phyloP scores from a whole-genome alignment of 1,140 invertebrate species.

The Sitobion miscanthi region DNA sequence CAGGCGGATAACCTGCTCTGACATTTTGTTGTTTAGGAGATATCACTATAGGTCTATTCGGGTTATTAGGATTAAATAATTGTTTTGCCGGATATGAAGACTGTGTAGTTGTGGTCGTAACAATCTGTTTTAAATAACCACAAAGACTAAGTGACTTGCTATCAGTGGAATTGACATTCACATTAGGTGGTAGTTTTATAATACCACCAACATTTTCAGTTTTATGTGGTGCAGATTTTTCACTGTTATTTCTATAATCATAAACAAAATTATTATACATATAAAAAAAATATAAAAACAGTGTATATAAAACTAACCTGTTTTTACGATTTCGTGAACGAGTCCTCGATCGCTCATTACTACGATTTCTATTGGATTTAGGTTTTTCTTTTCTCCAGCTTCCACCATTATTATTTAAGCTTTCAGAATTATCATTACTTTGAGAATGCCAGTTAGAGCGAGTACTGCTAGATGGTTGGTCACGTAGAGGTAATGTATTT shows the following conservation, averaged over 20 bases:
- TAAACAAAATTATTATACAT: neutral
- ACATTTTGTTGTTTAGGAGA: conserved; percentile 44
- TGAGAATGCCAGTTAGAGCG: conserved; percentile 46
- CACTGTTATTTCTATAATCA: conserved; percentile 31
- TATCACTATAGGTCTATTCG: conserved; percentile 73
- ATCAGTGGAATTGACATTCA: neutral
- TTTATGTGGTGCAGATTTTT: conserved; percentile 49
- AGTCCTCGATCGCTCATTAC: conserved; percentile 21
- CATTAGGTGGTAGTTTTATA: conserved; percentile 56
- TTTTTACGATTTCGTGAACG: neutral
- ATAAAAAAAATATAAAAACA: neutral
- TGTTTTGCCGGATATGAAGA: conserved; percentile 48
- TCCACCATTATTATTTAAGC: conserved; percentile 36
- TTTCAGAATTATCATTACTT: conserved; percentile 42
- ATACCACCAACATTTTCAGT: conserved; percentile 55
- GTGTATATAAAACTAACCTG: neutral
- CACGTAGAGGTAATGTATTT: conserved; percentile 1
- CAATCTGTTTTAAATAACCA: conserved; percentile 41
- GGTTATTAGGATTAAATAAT: conserved; percentile 75
- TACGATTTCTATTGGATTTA: conserved; percentile 31
- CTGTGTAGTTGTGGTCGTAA: neutral
- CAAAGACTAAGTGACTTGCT: conserved; percentile 13
- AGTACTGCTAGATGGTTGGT: conserved; percentile 25
- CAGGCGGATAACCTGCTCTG: conserved; percentile 26
- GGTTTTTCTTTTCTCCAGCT: conserved; percentile 49